These are phyloP conservation scores for Sclerurus mexicanus DNA, from an alignment of 2,113 vertebrate species.

Conservation along the genomic window DNA sequence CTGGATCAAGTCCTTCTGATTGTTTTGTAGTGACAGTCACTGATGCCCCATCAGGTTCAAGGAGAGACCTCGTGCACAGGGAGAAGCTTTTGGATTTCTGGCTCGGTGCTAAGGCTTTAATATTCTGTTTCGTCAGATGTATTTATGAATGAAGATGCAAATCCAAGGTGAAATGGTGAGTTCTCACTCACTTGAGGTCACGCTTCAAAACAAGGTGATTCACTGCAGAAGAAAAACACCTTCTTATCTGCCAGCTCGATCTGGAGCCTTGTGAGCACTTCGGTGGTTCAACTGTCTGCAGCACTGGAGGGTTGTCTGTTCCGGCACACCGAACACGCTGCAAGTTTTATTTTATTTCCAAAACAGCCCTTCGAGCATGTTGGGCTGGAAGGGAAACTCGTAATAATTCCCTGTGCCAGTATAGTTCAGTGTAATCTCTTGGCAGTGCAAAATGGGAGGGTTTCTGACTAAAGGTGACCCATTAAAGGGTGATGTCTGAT, in stretches of 20 bases:
- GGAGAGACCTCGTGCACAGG: neutral
- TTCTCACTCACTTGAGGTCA: neutral
- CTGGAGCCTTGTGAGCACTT: neutral
- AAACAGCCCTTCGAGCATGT: neutral
- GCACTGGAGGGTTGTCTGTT: neutral
- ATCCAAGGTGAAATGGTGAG: neutral
- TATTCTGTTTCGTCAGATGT: neutral
- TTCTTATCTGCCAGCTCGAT: neutral
- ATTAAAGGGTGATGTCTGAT: neutral
- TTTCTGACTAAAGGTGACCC: constrained; percentile 3
- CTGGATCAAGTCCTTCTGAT: neutral
- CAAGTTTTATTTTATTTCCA: constrained; percentile 9
- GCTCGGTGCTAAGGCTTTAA: neutral
- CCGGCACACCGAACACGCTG: neutral
- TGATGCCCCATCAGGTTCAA: neutral
- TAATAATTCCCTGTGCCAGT: neutral
- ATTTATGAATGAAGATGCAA: neutral
- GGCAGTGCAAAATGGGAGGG: neutral
- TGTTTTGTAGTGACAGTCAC: neutral
- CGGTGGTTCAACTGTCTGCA: neutral
- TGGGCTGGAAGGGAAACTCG: neutral
- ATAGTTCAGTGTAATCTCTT: neutral
- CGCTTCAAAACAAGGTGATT: neutral
- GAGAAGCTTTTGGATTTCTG: neutral
- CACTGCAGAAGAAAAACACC: neutral